Evolutionary conservation across 2,888 invertebrate genomes (phyloP).

Genomic region (Lepidocyrtoides sp.): DNA sequence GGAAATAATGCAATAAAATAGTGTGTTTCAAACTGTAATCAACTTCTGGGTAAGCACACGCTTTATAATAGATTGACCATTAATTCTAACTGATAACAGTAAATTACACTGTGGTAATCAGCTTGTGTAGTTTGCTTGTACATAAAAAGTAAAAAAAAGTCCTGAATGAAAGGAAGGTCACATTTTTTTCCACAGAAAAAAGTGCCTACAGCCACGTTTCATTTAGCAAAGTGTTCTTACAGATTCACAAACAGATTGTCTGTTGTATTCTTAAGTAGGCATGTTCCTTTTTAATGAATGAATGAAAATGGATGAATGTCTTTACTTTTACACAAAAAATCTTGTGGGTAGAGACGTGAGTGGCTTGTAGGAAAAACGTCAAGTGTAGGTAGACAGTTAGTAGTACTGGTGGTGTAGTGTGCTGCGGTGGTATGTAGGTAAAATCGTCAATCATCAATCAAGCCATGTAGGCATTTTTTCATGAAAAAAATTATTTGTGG

Average conservation of each 20-base stretch:
- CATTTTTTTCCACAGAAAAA: slow-evolving; percentile 43
- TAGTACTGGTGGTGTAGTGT: slow-evolving; percentile 10
- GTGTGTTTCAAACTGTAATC: slow-evolving; percentile 66
- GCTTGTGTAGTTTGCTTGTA: slow-evolving; percentile 18
- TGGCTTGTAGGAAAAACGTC: slow-evolving; percentile 37
- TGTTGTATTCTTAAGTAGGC: background rate
- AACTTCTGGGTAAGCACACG: slow-evolving; percentile 56
- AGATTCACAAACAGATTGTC: background rate
- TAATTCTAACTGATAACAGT: slow-evolving; percentile 66
- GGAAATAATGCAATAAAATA: slow-evolving; percentile 71
- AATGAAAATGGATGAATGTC: slow-evolving; percentile 5
- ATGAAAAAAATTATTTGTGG: slow-evolving; percentile 2
- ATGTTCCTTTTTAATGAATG: slow-evolving; percentile 6
- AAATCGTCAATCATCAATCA: background rate
- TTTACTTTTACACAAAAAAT: slow-evolving; percentile 20
- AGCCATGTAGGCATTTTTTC: background rate
- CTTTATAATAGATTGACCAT: slow-evolving; percentile 68
- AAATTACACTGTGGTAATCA: slow-evolving; percentile 46
- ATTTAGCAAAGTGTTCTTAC: background rate
- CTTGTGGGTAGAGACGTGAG: slow-evolving; percentile 31
- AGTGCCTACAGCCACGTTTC: slow-evolving; percentile 45
- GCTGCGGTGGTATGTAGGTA: background rate
- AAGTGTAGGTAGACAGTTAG: slow-evolving; percentile 53
- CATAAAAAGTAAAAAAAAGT: background rate
- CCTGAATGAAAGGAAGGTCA: slow-evolving; percentile 69